Percentiles rank a stretch among this genome's conserved stretches.
Evolutionary conservation across 2,888 invertebrate species (phyloP).

Genomic region (Macroteleia sp.): DNA sequence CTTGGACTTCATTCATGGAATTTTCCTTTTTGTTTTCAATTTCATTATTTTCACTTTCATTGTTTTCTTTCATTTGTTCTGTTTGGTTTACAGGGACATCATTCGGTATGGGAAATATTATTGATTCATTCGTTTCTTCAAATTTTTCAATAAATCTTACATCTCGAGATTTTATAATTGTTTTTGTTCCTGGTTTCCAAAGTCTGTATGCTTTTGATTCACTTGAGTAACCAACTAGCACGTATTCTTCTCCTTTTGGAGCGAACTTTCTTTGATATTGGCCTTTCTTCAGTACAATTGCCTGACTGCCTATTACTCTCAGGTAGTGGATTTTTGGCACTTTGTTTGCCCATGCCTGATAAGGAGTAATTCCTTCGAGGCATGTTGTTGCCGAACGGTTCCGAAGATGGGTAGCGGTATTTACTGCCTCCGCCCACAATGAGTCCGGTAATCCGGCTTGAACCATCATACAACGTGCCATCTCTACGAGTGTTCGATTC

Average conservation of each 20-base stretch:
- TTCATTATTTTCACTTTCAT: too few species aligned
- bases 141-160: constrained; percentile 15
- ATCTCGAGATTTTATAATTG: constrained; percentile 14
- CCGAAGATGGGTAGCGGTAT: too few species aligned
- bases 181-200: constrained; percentile 16
- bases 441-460: constrained; percentile 54
- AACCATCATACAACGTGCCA: constrained; percentile 69
- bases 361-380: too few species aligned
- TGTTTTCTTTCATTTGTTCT: too few species aligned
- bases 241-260: constrained; percentile 20
- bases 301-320: constrained; percentile 14
- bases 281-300: constrained; percentile 14
- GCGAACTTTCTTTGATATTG: constrained; percentile 4
- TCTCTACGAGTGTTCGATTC: constrained; percentile 71
- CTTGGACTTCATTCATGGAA: too few species aligned
- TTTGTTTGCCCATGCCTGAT: too few species aligned
- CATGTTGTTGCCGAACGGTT: too few species aligned
- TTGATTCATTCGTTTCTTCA: background rate
- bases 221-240: constrained; percentile 7
- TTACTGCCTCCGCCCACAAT: too few species aligned
- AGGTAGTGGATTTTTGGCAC: too few species aligned
- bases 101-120: background rate
- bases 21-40: too few species aligned
- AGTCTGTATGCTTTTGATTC: constrained; percentile 22
- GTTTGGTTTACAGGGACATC: too few species aligned